Evolutionary conservation across 2,888 invertebrate genomes (phyloP).

Genomic region (Allacma fusca): DNA sequence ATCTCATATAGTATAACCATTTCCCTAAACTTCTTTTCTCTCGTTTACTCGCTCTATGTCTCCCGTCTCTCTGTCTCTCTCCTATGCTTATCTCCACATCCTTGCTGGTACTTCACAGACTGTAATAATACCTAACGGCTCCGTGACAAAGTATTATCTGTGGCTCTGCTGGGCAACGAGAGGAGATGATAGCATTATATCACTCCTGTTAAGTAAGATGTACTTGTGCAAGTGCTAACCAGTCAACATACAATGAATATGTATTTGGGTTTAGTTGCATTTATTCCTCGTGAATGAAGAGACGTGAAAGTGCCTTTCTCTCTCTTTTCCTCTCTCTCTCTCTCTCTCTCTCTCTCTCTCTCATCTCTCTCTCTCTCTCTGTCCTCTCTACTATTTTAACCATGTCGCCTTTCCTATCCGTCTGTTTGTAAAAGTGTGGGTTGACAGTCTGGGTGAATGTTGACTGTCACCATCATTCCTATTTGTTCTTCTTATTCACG

Average conservation of each 20-base stretch:
- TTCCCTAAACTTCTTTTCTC: constrained; percentile 12
- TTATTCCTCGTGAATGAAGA: neutral
- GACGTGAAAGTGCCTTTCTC: neutral
- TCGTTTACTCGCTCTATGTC: neutral
- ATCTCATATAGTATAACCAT: constrained; percentile 29
- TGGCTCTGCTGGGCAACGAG: too few relatives aligned
- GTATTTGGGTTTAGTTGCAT: constrained; percentile 1
- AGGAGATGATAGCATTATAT: constrained; percentile 8
- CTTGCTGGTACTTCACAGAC: neutral
- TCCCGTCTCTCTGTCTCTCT: neutral
- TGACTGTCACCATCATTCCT: constrained; percentile 39
- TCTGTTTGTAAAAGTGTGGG: constrained; percentile 9
- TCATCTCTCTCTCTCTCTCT: neutral
- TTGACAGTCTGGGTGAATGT: constrained; percentile 35
- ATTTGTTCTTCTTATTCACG: constrained; percentile 39
- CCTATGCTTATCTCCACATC: neutral
- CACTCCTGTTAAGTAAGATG: constrained; percentile 4
- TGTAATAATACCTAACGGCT: too few relatives aligned
- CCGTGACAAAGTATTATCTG: too few relatives aligned
- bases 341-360: neutral
- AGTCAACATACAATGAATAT: neutral
- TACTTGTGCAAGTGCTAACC: neutral
- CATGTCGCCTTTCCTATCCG: neutral
- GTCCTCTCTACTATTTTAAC: neutral
- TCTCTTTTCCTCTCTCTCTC: neutral